Evolutionary conservation across 2,113 vertebrate genomes (phyloP).

Genomic region (Tonatia bakeri): DNA sequence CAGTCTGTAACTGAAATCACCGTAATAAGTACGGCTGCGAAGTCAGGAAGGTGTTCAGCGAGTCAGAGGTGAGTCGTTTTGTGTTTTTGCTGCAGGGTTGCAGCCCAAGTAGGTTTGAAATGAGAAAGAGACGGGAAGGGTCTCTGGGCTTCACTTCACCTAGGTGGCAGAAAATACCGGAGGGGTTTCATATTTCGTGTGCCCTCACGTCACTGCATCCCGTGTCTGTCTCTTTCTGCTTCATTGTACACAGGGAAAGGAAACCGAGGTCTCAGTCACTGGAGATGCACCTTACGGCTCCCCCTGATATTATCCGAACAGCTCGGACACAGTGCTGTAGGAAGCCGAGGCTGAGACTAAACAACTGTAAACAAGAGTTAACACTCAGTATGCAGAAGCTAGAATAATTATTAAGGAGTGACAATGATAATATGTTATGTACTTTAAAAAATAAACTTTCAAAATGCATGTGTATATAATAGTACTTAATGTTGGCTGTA

Average conservation of each 20-base stretch:
- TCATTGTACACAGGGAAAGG: not conserved
- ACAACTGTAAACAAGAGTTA: not conserved
- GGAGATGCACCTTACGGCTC: not conserved
- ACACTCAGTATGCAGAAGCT: not conserved
- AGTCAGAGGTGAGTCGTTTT: not conserved
- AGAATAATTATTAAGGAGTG: not conserved
- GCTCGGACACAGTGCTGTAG: not conserved
- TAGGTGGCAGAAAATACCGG: not conserved
- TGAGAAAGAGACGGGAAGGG: not conserved
- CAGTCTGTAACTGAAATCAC: not conserved
- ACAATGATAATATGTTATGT: not conserved
- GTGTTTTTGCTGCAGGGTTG: not conserved
- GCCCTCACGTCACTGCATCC: not conserved
- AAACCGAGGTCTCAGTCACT: not conserved
- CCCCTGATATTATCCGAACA: not conserved
- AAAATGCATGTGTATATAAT: not conserved
- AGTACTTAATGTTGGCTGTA: not conserved
- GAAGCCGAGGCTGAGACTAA: not conserved
- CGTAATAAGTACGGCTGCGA: not conserved
- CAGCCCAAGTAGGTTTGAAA: not conserved
- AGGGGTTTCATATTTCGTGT: not conserved
- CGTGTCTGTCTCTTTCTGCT: not conserved
- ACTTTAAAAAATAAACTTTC: not conserved
- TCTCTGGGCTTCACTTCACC: not conserved
- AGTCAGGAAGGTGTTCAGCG: not conserved